These are phyloP conservation scores for Phengaris arion DNA, from an alignment of 2,888 invertebrate species.

Conservation along the genomic window DNA sequence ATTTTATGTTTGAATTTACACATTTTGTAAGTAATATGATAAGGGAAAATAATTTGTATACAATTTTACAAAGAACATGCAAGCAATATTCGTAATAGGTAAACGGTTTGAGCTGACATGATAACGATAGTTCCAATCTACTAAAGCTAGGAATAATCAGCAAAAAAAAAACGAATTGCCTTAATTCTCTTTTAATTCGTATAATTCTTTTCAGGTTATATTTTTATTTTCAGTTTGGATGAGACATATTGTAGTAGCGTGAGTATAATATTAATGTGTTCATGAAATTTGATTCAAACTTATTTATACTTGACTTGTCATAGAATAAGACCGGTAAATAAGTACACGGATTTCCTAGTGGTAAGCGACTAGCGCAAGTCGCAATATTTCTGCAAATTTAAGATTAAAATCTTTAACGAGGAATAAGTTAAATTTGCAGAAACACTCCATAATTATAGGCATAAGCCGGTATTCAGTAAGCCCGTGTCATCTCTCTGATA, in stretches of 20 bases:
- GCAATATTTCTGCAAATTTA: too few relatives aligned
- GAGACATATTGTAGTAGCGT: neutral
- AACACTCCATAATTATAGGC: too few relatives aligned
- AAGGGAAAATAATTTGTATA: neutral
- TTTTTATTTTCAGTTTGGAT: neutral
- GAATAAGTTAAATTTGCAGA: too few relatives aligned
- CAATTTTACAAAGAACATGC: slow-evolving; percentile 11
- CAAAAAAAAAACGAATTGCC: too few relatives aligned
- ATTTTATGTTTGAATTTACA: neutral
- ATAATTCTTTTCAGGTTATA: neutral
- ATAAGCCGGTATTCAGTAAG: too few relatives aligned
- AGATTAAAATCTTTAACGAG: too few relatives aligned
- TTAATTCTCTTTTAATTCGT: too few relatives aligned
- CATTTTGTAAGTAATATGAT: neutral
- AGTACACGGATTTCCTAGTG: too few relatives aligned
- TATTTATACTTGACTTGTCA: too few relatives aligned
- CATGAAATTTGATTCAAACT: neutral
- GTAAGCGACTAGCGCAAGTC: too few relatives aligned
- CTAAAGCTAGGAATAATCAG: neutral
- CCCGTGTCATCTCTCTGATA: too few relatives aligned
- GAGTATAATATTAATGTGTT: neutral
- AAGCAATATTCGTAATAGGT: slow-evolving; percentile 2
- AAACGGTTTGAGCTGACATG: neutral
- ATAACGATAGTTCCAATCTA: neutral
- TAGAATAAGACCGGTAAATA: too few relatives aligned